Evolutionary conservation across 2,797 vertebrate genomes (phyloP), one percentile per base, ranked within the genome.

Genomic region (Harpagifer antarcticus): DNA sequence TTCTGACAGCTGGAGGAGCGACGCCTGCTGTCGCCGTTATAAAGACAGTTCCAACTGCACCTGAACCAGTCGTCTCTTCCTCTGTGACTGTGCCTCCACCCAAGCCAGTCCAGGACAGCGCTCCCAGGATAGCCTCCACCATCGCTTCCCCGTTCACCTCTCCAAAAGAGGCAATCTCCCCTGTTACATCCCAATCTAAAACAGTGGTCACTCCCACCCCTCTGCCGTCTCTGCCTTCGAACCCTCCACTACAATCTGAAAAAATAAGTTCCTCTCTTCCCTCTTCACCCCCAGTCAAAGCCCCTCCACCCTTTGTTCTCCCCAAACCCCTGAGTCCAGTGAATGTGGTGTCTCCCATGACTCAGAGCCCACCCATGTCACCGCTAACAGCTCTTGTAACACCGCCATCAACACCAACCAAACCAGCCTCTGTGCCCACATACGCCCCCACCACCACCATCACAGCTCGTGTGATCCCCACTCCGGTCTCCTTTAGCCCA

Each of bases 301-400:
- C 86, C 1, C 84, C 91, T 55, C 88, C 88, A 14, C 81, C 93
- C 15, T 83, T 93, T 47, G 81, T 94, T 83, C 44, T 85, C 16
- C 85, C 91, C 50, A 96, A 95, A 83, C 91, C 93, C 8, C 92
- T 90, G 72, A 95, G 93, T 78, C 93, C 93, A 14, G 55, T 95
- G 10, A 95, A 93, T 5, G 84, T 94, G 40, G 93, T 94, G 58
- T 88, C 91, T 2, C 92, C 93, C 3, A 90, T 94, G 90, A 88
- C 93, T 19, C 93, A 94, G 77, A 82, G 72, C 33, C 76, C 79
- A 11, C 62, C 83, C 1, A 17, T 81, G 52, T 79, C 88, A 1
- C 55, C 79, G 4, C 83, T 88, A 3, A 77, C 78, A 23, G 37
- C 67, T 61, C 86, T 85, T 3, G 85, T 80, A 54, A 88, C 79